These are phyloP conservation scores for Brachionus koreanus DNA, from an alignment of 1,140 invertebrate species.

Conservation along the genomic window DNA sequence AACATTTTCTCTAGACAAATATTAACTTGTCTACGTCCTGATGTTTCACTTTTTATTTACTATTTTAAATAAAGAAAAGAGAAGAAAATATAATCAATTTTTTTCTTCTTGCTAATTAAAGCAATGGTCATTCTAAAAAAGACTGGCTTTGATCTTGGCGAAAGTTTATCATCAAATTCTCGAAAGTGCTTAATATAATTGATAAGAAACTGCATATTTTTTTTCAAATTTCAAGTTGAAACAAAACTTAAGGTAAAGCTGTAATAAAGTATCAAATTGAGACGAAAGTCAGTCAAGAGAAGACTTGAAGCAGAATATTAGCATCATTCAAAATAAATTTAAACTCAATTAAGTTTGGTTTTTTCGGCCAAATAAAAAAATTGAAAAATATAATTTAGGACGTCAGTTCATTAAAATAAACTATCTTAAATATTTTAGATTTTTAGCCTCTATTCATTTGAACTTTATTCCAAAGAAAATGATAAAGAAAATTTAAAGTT, in stretches of 20 bases:
- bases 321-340: neutral
- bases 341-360: neutral
- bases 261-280: neutral
- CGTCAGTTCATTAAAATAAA: neutral
- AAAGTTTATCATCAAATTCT: neutral
- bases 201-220: neutral
- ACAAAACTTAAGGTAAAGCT: neutral
- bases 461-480: no score
- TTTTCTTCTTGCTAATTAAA: neutral
- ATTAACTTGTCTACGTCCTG: neutral
- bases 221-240: neutral
- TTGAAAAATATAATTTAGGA: neutral
- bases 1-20: neutral
- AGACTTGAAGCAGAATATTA: neutral
- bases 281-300: neutral
- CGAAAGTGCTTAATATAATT: neutral
- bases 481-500: no score
- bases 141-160: neutral
- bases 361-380: neutral
- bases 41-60: neutral
- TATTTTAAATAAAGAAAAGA: neutral
- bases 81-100: neutral
- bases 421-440: no score
- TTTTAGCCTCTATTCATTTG: no score
- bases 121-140: neutral